Base-by-base conservation (phyloP, 2,797 vertebrate species). In the Enteromius mattozi region DNA sequence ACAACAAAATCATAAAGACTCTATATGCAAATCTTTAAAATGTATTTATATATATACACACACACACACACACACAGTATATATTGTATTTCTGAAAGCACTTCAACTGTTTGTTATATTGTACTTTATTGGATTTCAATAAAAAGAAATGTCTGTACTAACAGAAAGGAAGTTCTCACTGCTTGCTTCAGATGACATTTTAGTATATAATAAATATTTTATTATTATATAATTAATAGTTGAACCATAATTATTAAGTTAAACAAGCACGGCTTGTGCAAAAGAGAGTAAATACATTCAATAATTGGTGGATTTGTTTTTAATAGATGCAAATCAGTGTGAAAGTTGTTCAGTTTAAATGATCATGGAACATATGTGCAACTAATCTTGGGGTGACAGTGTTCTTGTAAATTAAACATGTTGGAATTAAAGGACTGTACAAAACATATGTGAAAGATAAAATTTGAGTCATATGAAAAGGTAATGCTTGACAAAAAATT, bases 241-340 rank as follows among this genome's bases (percentile, higher is more conserved):
- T 68, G 35, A 16, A 63, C 17, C 40, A 13, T 59, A 33, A 21
- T 40, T 56, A 40, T 21, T 54, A 47, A 54, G 35, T 17, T 63
- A 59, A 24, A 40, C 54, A 63, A 63, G 75, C 14, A 45, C 56
- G 65, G 59, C 61, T 61, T 78, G 14, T 30, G 76, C 37, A 78
- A 40, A 78, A 63, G n/a, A 42, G 16, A 45, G 35, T 45, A 14
- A 47, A 30, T 78, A 51, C 16, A 51, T 5, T 51, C 49, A 51
- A 51, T 51, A 51, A 51, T 51, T 51, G 49, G 51, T 19, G 17
- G 51, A 54, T 54, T 21, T 8, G 19, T 54, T 54, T 54, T 51
- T 71, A 21, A 4, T 68, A 68, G 13, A 8, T 47, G 27, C 68
- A 21, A 56, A 77, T 77, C 35, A 61, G 10, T 40, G 35, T 61